phyloP scores from a whole-genome alignment of 2,113 vertebrate species.

The Emydura subglobosa region DNA sequence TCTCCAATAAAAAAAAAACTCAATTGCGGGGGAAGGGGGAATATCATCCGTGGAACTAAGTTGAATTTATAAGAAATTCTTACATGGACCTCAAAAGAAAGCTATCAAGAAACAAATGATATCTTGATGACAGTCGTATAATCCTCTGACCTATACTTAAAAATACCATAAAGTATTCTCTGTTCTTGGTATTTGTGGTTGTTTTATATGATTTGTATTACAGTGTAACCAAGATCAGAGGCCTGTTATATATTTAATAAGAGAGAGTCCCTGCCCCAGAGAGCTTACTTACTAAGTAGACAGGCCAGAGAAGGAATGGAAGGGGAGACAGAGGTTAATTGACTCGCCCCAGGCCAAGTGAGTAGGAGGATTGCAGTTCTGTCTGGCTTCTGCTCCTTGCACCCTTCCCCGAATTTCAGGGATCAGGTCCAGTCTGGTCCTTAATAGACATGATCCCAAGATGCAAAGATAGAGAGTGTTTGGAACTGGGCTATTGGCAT shows the following conservation, averaged over 20 bases:
- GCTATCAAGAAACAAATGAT: not conserved
- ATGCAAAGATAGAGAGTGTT: not conserved
- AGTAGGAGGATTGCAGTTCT: not conserved
- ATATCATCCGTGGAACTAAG: constrained; percentile 23
- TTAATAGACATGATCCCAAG: not conserved
- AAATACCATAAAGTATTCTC: not conserved
- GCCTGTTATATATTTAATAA: not conserved
- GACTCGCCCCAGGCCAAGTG: not conserved
- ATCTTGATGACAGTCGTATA: not conserved
- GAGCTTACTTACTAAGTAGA: not conserved
- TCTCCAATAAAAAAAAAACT: constrained; percentile 67
- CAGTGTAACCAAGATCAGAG: not conserved
- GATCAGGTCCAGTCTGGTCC: not conserved
- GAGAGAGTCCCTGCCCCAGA: not conserved
- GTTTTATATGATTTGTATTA: too few species aligned
- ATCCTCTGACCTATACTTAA: constrained; percentile 22
- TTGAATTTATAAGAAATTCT: constrained; percentile 47
- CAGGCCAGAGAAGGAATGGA: not conserved
- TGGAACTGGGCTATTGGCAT: not conserved
- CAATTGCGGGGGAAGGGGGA: constrained; percentile 35
- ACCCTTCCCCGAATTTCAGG: not conserved
- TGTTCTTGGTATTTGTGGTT: not conserved
- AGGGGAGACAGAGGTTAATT: not conserved
- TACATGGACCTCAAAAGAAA: constrained; percentile 43
- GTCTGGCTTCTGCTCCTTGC: not conserved